These are phyloP conservation scores for Plestiodon gilberti DNA, from an alignment of 2,113 vertebrate genomes.

Conservation along the genomic window DNA sequence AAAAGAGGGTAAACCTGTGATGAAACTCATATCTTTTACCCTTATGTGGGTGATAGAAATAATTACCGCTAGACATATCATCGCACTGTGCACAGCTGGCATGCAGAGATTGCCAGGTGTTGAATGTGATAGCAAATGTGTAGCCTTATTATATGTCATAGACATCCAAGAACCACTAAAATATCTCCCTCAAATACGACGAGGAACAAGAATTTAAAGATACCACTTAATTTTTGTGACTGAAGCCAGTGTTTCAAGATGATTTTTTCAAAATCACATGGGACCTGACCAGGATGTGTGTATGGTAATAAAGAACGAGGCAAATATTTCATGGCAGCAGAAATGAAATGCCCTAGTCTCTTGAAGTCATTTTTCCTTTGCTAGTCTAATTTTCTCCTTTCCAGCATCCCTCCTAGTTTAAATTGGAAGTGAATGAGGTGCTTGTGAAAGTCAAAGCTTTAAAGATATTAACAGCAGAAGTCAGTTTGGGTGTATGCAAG, in stretches of 20 bases:
- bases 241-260: slow-evolving; percentile 68
- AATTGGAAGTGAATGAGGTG: slow-evolving; percentile 36
- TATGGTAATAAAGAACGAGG: slow-evolving; percentile 61
- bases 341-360: slow-evolving; percentile 50
- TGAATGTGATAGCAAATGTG: slow-evolving; percentile 66
- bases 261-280: slow-evolving; percentile 71
- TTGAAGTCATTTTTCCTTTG: slow-evolving; percentile 26
- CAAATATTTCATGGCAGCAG: slow-evolving; percentile 60
- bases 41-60: slow-evolving; percentile 65
- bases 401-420: slow-evolving; percentile 30
- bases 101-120: slow-evolving; percentile 69
- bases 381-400: slow-evolving; percentile 57
- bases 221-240: slow-evolving; percentile 72
- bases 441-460: slow-evolving; percentile 6
- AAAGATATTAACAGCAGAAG: slow-evolving; percentile 30
- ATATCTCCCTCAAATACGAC: slow-evolving; percentile 61
- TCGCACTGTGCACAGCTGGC: slow-evolving; percentile 43
- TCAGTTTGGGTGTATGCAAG: background rate
- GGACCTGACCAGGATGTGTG: slow-evolving; percentile 57
- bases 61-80: slow-evolving; percentile 69
- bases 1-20: slow-evolving; percentile 61
- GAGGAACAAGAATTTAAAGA: slow-evolving; percentile 62
- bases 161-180: slow-evolving; percentile 61
- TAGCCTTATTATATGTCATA: slow-evolving; percentile 63
- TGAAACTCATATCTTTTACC: slow-evolving; percentile 46